phyloP scores from a whole-genome alignment of 37 sponge, comb jelly and placozoan species.

The Tethya wilhelma region DNA sequence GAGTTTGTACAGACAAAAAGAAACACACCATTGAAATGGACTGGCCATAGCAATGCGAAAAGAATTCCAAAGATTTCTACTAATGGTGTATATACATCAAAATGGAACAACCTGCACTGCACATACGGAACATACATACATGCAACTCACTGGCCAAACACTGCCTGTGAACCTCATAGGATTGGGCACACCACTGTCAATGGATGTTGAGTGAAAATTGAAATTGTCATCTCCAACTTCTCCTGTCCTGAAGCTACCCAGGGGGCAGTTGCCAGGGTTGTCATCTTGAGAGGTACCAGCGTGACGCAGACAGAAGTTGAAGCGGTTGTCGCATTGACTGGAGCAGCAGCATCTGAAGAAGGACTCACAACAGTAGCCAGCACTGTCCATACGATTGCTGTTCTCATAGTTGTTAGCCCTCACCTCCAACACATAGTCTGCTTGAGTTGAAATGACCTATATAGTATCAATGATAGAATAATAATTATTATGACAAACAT shows the following conservation, averaged over 20 bases:
- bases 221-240: conserved; percentile 12
- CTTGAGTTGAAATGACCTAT: too few species aligned
- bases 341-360: background rate
- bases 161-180: conserved; percentile 25
- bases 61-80: too few species aligned
- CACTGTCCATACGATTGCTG: background rate
- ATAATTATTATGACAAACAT: too few species aligned
- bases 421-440: background rate
- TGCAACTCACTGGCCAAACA: conserved; percentile 20
- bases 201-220: background rate
- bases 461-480: too few species aligned
- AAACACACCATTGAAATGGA: too few species aligned
- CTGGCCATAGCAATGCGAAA: too few species aligned
- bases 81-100: too few species aligned
- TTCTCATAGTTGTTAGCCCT: conserved; percentile 3
- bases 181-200: conserved; percentile 34
- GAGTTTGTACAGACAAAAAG: too few species aligned
- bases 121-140: background rate
- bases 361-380: conserved; percentile 13
- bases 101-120: background rate
- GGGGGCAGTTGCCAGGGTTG: conserved; percentile 7
- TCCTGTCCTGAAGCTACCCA: background rate
- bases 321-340: conserved; percentile 11
- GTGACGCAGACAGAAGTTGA: conserved; percentile 7
- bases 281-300: background rate